A percentile compares a stretch with the other conserved stretches of the same genome.
phyloP scores from a whole-genome alignment of 2,113 vertebrate genomes.

The Narcine bancroftii region DNA sequence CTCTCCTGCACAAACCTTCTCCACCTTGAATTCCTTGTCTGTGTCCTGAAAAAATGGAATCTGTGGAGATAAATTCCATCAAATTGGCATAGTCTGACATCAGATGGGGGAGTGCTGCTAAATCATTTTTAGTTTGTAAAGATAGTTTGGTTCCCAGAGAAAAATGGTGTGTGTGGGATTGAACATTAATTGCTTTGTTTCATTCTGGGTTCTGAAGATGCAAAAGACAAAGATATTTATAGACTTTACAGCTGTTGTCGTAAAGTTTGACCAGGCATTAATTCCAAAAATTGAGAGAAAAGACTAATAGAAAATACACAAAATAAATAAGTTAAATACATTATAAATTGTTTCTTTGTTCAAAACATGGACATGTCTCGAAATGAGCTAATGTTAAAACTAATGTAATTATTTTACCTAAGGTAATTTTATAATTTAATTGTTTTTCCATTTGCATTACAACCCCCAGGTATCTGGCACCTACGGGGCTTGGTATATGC shows the following conservation, averaged over 20 bases:
- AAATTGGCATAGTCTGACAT: not conserved
- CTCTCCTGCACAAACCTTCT: too few relatives aligned
- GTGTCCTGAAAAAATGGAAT: not conserved
- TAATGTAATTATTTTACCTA: not conserved
- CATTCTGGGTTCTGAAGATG: not conserved
- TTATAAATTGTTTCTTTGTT: not conserved
- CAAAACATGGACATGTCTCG: not conserved
- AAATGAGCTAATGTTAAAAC: not conserved
- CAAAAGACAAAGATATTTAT: not conserved
- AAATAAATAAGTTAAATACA: not conserved
- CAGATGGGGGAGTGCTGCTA: not conserved
- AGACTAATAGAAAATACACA: not conserved
- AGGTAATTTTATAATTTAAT: not conserved
- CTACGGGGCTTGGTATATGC: too few relatives aligned
- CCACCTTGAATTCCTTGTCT: not conserved
- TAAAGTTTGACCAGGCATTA: not conserved
- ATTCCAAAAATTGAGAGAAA: not conserved
- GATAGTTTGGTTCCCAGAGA: not conserved
- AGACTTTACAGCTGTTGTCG: not conserved
- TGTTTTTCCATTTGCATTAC: too few relatives aligned
- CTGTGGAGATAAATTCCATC: not conserved
- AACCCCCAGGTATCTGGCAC: too few relatives aligned
- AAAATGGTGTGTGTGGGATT: not conserved
- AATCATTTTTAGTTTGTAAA: not conserved
- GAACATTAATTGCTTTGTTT: not conserved